These are phyloP conservation scores for Thalpophila matura DNA, from an alignment of 2,888 invertebrate genomes.

Conservation along the genomic window DNA sequence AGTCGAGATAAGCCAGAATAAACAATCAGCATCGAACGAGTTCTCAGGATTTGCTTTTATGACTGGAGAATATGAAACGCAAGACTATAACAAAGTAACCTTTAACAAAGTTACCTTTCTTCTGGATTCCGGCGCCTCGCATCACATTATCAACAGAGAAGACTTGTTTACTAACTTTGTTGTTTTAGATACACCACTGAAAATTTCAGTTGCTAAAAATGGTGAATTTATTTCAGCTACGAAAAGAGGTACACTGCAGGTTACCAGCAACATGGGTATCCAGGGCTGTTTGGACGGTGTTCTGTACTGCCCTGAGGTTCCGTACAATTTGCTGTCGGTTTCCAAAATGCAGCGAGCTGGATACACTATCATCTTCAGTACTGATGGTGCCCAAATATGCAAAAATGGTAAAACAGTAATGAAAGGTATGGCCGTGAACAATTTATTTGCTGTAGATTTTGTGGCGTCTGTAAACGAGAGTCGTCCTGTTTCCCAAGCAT, in stretches of 20 bases:
- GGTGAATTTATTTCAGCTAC: slow-evolving; percentile 64
- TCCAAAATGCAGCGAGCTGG: slow-evolving; percentile 4
- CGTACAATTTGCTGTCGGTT: slow-evolving; percentile 60
- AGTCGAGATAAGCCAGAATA: slow-evolving; percentile 28
- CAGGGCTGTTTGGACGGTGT: no score
- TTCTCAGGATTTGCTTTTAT: slow-evolving; percentile 19
- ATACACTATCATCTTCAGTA: no score
- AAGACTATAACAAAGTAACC: neutral
- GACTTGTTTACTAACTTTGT: slow-evolving; percentile 4
- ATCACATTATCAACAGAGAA: slow-evolving; percentile 57
- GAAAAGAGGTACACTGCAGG: slow-evolving; percentile 65
- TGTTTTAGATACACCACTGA: slow-evolving; percentile 48
- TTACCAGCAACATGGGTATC: slow-evolving; percentile 63
- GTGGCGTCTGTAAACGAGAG: no score
- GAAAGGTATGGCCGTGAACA: no score
- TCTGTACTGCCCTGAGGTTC: no score
- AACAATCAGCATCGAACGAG: slow-evolving; percentile 13
- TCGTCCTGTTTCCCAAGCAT: no score
- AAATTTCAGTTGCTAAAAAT: slow-evolving; percentile 69
- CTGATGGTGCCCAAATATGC: no score
- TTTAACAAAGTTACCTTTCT: no score
- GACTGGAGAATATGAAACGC: no score
- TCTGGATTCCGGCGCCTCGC: slow-evolving; percentile 39
- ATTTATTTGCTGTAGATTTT: no score
- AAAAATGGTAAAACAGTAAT: no score